These are phyloP conservation scores for Chloebia gouldiae DNA, from an alignment of 2,113 vertebrate genomes.

Conservation along the genomic window DNA sequence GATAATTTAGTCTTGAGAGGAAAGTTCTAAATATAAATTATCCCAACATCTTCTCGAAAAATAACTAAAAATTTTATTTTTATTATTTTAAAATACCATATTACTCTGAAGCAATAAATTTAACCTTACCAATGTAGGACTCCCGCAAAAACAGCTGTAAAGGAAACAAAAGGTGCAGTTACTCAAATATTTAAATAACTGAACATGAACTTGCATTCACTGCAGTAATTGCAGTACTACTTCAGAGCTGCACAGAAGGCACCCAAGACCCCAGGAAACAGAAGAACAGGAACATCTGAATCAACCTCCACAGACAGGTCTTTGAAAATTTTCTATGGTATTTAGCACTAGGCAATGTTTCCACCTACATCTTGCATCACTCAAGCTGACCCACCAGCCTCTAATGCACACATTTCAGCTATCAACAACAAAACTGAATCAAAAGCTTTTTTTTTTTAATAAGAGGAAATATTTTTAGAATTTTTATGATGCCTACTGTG, in stretches of 20 bases:
- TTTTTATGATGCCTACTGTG: background rate
- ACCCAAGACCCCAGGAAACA: background rate
- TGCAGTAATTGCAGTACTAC: background rate
- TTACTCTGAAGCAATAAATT: background rate
- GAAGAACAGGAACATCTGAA: background rate
- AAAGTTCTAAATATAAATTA: background rate
- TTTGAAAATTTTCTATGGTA: background rate
- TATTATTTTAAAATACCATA: background rate
- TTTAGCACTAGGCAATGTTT: background rate
- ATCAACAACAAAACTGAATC: background rate
- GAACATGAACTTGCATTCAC: background rate
- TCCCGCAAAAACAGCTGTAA: slow-evolving; percentile 72
- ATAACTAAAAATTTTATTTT: background rate
- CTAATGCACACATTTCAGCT: background rate
- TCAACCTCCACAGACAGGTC: background rate
- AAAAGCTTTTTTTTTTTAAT: background rate
- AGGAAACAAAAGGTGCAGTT: slow-evolving; percentile 8
- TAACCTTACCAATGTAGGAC: slow-evolving; percentile 78
- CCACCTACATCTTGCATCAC: background rate
- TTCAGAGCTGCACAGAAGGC: background rate
- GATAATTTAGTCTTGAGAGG: background rate
- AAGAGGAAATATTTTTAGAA: background rate
- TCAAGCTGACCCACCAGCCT: background rate
- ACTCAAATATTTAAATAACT: background rate
- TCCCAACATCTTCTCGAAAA: background rate